phyloP scores from a whole-genome alignment of 2,113 vertebrate genomes.

The Girardinichthys multiradiatus region DNA sequence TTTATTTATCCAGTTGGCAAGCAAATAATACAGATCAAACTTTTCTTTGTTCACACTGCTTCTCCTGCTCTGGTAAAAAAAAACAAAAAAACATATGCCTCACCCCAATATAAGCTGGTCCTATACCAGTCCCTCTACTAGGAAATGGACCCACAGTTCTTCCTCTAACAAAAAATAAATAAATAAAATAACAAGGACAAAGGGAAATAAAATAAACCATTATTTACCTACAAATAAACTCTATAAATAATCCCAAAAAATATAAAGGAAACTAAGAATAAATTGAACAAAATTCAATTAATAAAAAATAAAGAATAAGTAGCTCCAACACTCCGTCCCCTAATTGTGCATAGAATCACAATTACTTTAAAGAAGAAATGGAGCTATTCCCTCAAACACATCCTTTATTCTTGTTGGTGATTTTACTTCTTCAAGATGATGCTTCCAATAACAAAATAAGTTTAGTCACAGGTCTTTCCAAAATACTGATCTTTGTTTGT shows the following conservation, averaged over 20 bases:
- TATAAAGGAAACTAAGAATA: too few species aligned
- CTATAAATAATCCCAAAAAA: too few species aligned
- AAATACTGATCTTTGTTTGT: neutral
- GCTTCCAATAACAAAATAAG: neutral
- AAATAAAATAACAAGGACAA: too few species aligned
- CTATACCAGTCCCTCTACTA: too few species aligned
- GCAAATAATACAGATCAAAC: neutral
- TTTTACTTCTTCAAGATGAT: neutral
- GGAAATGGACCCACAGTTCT: too few species aligned
- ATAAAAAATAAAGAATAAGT: neutral
- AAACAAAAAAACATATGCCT: too few species aligned
- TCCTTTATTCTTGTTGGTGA: conserved; percentile 1
- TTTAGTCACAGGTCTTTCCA: conserved; percentile 5
- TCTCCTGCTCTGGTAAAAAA: neutral
- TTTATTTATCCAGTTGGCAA: neutral
- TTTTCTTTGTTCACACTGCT: neutral
- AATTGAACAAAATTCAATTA: too few species aligned
- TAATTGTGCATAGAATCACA: conserved; percentile 9
- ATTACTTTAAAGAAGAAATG: neutral
- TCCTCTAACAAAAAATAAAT: too few species aligned
- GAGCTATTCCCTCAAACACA: neutral
- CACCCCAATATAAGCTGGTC: too few species aligned
- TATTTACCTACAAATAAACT: too few species aligned
- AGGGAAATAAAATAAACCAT: too few species aligned
- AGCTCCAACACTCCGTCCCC: neutral